Percentiles rank a stretch among this genome's conserved stretches.
phyloP scores from a whole-genome alignment of 1,140 invertebrate genomes.

The Diachasmimorpha longicaudata region DNA sequence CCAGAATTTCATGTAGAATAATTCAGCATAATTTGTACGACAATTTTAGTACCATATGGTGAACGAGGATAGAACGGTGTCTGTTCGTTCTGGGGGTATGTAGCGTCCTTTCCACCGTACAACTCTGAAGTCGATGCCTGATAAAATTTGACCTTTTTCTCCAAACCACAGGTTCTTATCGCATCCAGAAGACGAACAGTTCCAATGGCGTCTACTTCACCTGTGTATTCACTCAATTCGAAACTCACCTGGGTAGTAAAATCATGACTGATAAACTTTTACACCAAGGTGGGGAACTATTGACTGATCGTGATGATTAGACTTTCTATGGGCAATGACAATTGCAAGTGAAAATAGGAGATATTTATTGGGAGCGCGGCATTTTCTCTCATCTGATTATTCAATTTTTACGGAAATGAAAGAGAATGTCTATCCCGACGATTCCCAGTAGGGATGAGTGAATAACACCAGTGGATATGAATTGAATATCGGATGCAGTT shows the following conservation, averaged over 20 bases:
- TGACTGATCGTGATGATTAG: neutral
- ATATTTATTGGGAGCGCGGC: no score
- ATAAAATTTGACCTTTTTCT: slow-evolving; percentile 90
- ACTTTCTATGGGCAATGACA: no score
- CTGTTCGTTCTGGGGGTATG: slow-evolving; percentile 96
- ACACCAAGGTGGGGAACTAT: neutral
- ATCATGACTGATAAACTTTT: neutral
- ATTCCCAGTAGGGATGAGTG: no score
- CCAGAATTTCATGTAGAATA: neutral
- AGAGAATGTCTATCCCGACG: no score
- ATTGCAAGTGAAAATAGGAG: no score
- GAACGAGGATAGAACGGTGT: slow-evolving; percentile 99
- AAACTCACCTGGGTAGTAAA: slow-evolving; percentile 78
- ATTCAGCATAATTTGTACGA: neutral
- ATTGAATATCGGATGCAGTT: no score
- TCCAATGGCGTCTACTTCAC: slow-evolving; percentile 98
- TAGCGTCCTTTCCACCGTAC: slow-evolving; percentile 91
- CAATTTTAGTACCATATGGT: slow-evolving; percentile 86
- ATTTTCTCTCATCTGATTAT: no score
- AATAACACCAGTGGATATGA: no score
- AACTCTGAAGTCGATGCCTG: slow-evolving; percentile 99
- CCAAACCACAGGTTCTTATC: slow-evolving; percentile 89
- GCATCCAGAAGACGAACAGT: slow-evolving; percentile 95
- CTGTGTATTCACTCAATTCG: slow-evolving; percentile 98
- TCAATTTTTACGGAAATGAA: no score